Evolutionary conservation across 2,888 invertebrate genomes (phyloP), one percentile per base, ranked within the genome.

Genomic region (Pterostichus niger): DNA sequence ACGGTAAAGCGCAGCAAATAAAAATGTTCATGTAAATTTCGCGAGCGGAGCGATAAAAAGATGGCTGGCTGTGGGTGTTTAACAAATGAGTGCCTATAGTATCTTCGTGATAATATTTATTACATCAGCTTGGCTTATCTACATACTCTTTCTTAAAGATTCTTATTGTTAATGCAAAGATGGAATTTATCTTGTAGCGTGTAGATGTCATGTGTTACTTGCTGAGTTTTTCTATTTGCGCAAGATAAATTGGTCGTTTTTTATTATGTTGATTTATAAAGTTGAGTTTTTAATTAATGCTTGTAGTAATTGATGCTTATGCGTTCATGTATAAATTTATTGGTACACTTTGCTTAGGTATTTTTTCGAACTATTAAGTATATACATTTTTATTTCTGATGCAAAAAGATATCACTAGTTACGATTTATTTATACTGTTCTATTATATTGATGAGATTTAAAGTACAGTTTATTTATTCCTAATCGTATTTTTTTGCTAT

Each of bases 61-160:
- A 68, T 68, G 35, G 75, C 52, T 11, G 17, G 56, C 33, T 35
- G 76, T 77, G 76, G 76, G 76, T 77, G 76, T 77, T 77, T 10
- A 52, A 77, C 76, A 77, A 77, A 54, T 77, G 76, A 56, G 56
- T 33, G 49, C 49, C 52, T n/a, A 40, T 71, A 59, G 59, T 49
- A 49, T 49, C 49, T 49, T 10, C 24, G 7, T 54, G 35, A 52
- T 75, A 9, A 76, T 56, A 77, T 71, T 40, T 56, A 56, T 40
- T 35, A 56, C 77, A 54, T 31, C 54, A 40, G 10, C 35, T 11
- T 11, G 1, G 17, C 10, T 0, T 71, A 33, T 40, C 49, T 76
- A 76, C 35, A 13, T 24, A 54, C 2, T 33, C 15, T 54, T 40
- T 54, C 31, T 17, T 77, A 1, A 77, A 13, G 15, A 56, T 56